A percentile compares a stretch with the other conserved stretches of the same genome.
These are phyloP conservation scores for Pterophyllum scalare DNA, from an alignment of 2,113 vertebrate genomes.

Conservation along the genomic window DNA sequence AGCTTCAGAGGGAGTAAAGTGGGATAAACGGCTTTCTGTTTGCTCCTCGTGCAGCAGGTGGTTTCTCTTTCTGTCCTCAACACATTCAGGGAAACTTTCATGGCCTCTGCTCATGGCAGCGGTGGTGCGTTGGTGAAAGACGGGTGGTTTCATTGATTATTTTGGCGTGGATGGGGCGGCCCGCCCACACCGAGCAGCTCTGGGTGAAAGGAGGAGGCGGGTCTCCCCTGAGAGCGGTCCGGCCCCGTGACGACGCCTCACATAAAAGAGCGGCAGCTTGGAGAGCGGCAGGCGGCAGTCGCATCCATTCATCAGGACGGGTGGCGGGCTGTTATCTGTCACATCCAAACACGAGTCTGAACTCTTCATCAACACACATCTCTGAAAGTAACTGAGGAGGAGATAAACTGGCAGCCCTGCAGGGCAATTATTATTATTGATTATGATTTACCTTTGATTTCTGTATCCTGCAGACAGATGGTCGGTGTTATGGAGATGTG, in stretches of 20 bases:
- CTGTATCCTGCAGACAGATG: too few species aligned
- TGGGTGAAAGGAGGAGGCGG: constrained; percentile 20
- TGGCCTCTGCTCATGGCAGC: background rate
- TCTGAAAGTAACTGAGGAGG: background rate
- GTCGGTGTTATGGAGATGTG: background rate
- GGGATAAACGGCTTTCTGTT: background rate
- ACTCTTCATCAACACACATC: background rate
- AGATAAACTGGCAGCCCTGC: background rate
- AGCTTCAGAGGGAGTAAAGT: background rate
- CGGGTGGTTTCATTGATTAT: background rate
- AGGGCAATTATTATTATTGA: background rate
- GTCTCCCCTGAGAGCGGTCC: background rate
- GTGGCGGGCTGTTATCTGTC: background rate
- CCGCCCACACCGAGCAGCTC: background rate
- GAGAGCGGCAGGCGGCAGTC: background rate
- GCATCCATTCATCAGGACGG: background rate
- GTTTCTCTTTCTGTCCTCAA: background rate
- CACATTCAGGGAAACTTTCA: background rate
- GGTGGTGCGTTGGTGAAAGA: background rate
- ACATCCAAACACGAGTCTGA: background rate
- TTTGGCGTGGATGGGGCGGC: background rate
- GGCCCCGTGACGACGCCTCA: background rate
- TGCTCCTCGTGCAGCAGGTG: background rate
- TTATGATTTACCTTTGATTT: background rate
- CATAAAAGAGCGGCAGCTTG: background rate